These are phyloP conservation scores for Chlamydotis undulata DNA, from an alignment of 2,113 vertebrate species.

Conservation along the genomic window DNA sequence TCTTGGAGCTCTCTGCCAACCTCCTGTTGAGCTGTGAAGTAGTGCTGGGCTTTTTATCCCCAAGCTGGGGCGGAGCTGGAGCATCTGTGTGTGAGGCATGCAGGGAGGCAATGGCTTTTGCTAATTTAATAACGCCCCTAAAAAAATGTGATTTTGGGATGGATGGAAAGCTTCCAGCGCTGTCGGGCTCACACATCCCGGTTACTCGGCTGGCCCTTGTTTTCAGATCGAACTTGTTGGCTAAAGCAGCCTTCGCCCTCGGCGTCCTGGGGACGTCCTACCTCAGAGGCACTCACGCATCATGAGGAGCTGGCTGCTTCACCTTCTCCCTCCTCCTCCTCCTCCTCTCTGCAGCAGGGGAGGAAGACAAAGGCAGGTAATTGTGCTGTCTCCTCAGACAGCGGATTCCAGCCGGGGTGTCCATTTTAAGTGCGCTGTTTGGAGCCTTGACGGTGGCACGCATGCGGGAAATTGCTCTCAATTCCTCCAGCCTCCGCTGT, in stretches of 20 bases:
- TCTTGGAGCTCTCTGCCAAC: not conserved
- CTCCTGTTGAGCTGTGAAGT: not conserved
- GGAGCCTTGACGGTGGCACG: not conserved
- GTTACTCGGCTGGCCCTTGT: not conserved
- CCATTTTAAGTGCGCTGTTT: not conserved
- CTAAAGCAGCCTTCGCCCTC: not conserved
- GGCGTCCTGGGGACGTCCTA: not conserved
- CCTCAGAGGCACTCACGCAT: not conserved
- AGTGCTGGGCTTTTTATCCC: not conserved
- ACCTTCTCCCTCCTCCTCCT: constrained; percentile 1
- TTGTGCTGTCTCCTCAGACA: not conserved
- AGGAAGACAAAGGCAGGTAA: not conserved
- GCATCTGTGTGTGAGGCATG: not conserved
- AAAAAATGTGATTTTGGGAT: rapidly evolving
- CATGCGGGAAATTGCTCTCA: not conserved
- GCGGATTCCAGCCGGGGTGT: constrained; percentile 5
- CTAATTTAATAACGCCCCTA: not conserved
- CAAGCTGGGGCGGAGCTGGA: not conserved
- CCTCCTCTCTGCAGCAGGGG: not conserved
- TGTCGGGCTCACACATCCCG: rapidly evolving
- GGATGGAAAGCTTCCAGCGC: not conserved
- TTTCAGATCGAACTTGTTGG: rapidly evolving
- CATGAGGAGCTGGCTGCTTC: not conserved
- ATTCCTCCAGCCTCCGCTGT: not conserved
- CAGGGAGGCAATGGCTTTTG: not conserved